Evolutionary conservation across 2,113 vertebrate species (phyloP).

Genomic region (Catharus bicknelli): DNA sequence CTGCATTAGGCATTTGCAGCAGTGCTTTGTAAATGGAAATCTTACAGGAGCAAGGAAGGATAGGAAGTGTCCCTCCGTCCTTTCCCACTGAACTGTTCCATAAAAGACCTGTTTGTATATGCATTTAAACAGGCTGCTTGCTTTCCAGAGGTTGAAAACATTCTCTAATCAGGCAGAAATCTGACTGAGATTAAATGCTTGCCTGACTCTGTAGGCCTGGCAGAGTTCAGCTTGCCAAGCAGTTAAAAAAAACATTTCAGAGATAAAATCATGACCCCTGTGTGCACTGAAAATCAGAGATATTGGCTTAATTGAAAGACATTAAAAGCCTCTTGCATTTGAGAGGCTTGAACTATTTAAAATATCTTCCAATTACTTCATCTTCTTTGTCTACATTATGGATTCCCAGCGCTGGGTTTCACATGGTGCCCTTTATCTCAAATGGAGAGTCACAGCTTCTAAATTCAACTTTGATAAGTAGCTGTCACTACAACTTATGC

Average conservation of each 20-base stretch:
- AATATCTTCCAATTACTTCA: background rate
- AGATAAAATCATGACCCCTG: conserved; percentile 39
- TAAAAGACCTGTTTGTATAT: background rate
- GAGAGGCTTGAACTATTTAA: conserved; percentile 28
- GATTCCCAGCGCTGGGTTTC: background rate
- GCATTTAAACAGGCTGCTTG: conserved; percentile 1
- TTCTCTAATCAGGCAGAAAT: conserved; percentile 37
- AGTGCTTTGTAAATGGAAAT: background rate
- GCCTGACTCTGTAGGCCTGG: background rate
- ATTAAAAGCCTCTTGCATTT: conserved; percentile 2
- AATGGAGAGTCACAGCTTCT: background rate
- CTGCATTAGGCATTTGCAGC: background rate
- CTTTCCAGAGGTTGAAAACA: conserved; percentile 38
- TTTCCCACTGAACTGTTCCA: background rate
- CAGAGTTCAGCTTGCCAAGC: conserved; percentile 31
- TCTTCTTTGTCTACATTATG: background rate
- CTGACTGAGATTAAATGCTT: conserved; percentile 36
- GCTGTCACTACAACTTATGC: background rate
- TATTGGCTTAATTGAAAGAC: conserved; percentile 13
- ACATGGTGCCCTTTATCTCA: background rate
- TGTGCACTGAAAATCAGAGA: conserved; percentile 6
- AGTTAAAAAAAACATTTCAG: conserved; percentile 1
- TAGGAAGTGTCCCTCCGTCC: background rate
- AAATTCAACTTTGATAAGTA: background rate
- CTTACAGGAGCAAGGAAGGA: background rate